These are phyloP conservation scores for Parotocinclus haroldoi DNA, from an alignment of 2,797 vertebrate species.

Conservation along the genomic window DNA sequence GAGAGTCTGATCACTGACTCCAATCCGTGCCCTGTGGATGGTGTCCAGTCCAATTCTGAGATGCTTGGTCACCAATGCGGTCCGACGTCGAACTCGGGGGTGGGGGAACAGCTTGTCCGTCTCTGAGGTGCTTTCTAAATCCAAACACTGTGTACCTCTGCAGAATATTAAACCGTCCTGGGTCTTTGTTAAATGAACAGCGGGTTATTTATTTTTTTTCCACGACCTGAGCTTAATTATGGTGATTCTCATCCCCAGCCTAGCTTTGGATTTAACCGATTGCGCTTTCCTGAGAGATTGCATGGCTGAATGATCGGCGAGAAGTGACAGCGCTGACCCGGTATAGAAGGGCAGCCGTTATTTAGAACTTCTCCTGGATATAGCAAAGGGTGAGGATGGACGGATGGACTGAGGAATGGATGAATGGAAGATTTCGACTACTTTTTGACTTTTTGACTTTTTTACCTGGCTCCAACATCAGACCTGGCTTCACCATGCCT, in stretches of 20 bases:
- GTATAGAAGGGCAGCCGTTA: background rate
- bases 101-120: constrained; percentile 62
- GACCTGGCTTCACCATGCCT: no score
- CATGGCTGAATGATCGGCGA: background rate
- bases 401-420: no score
- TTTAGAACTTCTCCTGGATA: background rate
- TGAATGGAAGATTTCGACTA: no score
- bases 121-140: constrained; percentile 59
- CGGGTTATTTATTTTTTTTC: constrained; percentile 44
- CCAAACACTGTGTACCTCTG: constrained; percentile 47
- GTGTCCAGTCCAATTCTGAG: constrained; percentile 15
- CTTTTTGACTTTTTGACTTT: no score
- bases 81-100: constrained; percentile 40
- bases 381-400: no score
- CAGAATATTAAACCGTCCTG: constrained; percentile 58
- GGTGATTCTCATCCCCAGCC: constrained; percentile 20
- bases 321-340: background rate
- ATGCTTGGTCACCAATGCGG: background rate
- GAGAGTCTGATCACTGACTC: constrained; percentile 45
- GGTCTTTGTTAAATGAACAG: constrained; percentile 58
- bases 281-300: constrained; percentile 7
- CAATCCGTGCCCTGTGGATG: constrained; percentile 30
- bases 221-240: constrained; percentile 55
- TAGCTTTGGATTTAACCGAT: constrained; percentile 20
- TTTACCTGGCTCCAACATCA: no score